phyloP scores from a whole-genome alignment of 2,113 vertebrate species.

The Anoplopoma fimbria region DNA sequence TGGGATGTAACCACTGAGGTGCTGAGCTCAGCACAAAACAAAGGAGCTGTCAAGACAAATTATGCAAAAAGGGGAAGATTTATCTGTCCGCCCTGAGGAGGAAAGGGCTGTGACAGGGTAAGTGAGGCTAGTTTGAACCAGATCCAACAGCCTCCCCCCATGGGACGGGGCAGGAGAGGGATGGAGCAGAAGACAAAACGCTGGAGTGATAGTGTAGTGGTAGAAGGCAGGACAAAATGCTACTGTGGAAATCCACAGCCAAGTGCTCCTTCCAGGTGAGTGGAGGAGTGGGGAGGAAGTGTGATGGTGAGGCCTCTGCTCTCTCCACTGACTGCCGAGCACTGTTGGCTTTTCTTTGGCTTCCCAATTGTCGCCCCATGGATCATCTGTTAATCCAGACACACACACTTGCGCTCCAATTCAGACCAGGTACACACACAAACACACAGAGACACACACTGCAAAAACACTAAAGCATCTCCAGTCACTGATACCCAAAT shows the following conservation, averaged over 20 bases:
- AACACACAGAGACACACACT: slow-evolving; percentile 22
- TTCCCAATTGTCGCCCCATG: not conserved
- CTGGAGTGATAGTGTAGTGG: slow-evolving; percentile 31
- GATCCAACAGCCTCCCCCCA: slow-evolving; percentile 27
- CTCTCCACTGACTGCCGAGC: not conserved
- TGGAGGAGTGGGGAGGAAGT: not conserved
- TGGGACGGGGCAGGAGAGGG: slow-evolving; percentile 13
- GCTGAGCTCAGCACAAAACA: slow-evolving; percentile 81
- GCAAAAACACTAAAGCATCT: slow-evolving; percentile 25
- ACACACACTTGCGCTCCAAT: slow-evolving; percentile 7
- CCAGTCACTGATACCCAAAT: slow-evolving; percentile 44
- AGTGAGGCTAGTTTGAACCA: slow-evolving; percentile 32
- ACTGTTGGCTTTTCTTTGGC: not conserved
- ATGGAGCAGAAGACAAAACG: slow-evolving; percentile 51
- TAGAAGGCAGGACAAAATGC: slow-evolving; percentile 48
- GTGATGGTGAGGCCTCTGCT: slow-evolving; percentile 22
- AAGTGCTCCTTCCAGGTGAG: slow-evolving; percentile 34
- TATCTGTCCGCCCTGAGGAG: slow-evolving; percentile 50
- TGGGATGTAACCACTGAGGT: slow-evolving; percentile 64
- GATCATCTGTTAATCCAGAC: slow-evolving; percentile 15
- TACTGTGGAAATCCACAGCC: slow-evolving; percentile 32
- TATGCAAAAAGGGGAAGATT: slow-evolving; percentile 71
- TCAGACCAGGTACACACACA: slow-evolving; percentile 17
- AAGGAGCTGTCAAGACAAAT: slow-evolving; percentile 71
- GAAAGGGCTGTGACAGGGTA: slow-evolving; percentile 48